phyloP scores from a whole-genome alignment of 2,797 vertebrate genomes.

The Melanotaenia parkinsoni region DNA sequence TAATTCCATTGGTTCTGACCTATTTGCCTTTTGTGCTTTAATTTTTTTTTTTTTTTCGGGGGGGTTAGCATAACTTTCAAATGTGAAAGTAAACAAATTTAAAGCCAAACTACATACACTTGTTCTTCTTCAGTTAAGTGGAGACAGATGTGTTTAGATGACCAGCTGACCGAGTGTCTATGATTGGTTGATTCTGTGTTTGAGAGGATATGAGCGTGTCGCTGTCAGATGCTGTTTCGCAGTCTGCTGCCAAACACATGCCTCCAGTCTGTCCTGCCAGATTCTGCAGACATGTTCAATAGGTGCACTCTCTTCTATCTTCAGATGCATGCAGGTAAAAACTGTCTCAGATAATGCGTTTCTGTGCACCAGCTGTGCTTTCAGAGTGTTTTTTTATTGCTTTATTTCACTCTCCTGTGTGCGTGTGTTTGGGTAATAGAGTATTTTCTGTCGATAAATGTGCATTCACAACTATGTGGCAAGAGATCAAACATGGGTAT shows the following conservation, averaged over 20 bases:
- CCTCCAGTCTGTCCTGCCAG: slow-evolving; percentile 42
- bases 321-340: neutral
- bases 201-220: slow-evolving; percentile 4
- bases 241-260: slow-evolving; percentile 49
- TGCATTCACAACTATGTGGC: neutral
- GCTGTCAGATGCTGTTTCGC: slow-evolving; percentile 34
- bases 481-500: slow-evolving; percentile 12
- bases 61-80: neutral
- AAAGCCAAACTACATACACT: slow-evolving; percentile 22
- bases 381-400: neutral
- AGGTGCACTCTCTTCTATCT: neutral
- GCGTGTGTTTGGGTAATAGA: neutral
- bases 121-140: slow-evolving; percentile 27
- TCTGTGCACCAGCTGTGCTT: neutral
- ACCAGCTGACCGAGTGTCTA: slow-evolving; percentile 6
- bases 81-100: slow-evolving; percentile 17
- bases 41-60: no score
- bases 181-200: neutral
- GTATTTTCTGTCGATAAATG: slow-evolving; percentile 24
- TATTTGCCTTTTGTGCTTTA: no score
- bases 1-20: no score
- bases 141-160: slow-evolving; percentile 54
- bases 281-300: slow-evolving; percentile 50
- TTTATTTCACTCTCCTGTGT: neutral
- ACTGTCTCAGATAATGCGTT: neutral